Base-by-base conservation (phyloP, 2,113 vertebrate species). In the Zapus hudsonius region DNA sequence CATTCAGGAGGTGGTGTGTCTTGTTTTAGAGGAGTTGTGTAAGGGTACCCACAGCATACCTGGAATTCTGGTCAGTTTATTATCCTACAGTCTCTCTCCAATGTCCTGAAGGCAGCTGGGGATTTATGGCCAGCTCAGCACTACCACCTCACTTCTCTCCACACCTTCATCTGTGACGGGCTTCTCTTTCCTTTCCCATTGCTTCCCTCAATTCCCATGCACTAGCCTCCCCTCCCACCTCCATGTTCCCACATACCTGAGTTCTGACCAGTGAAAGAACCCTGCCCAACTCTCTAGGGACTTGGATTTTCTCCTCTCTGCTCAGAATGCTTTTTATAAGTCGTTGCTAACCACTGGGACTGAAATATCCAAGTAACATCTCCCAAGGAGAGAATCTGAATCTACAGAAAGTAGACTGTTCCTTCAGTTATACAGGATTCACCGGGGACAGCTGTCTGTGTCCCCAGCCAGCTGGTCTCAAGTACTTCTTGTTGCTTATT, bases 401-500 rank as follows among this genome's bases (percentile, higher is more conserved):
- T 91, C 73, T 75, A 61, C 36, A 74, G 87, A 66, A 73, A 84
- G n/a, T 44, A 55, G 52, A 6, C 76, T 89, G 89, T 95, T 84
- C 72, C 47, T 96, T 55, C 42, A 23, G 27, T 84, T 57, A 23
- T 15, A 42, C 33, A 1, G 0, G 61, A 47, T 78, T 73, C 52
- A 52, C 86, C 31, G 63, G 95, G 81, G 93, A 88, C 6, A 10
- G 64, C 84, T 63, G 22, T 22, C 3, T 69, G 42, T 66, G 78
- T 95, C 74, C 88, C 74, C 40, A 82, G 63, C 82, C 87, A 95
- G 93, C 55, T 64, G 4, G 57, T 81, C 70, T 84, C 79, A 52
- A 91, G 84, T 74, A 70, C 57, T 92, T 96, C 66, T 91, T 74
- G 63, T 90, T 92, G 93, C 90, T 92, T 92, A 91, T 94, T 96